Percentiles rank a stretch among this genome's conserved stretches.
phyloP scores from a whole-genome alignment of 2,797 vertebrate species.

The Perodicticus potto region DNA sequence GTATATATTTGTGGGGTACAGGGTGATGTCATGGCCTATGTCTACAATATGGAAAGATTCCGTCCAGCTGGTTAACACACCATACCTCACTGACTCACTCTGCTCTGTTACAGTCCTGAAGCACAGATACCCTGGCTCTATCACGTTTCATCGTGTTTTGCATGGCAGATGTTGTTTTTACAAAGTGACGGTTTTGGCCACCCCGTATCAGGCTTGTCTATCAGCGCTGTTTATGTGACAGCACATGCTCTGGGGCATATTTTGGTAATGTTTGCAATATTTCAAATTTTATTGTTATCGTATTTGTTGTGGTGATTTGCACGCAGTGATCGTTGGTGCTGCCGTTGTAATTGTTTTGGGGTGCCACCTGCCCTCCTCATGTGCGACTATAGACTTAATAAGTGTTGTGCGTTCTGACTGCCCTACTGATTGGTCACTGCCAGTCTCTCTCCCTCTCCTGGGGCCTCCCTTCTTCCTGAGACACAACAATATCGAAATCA shows the following conservation, averaged over 20 bases:
- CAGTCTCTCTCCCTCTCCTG: not conserved
- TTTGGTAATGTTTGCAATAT: not conserved
- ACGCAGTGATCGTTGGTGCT: not conserved
- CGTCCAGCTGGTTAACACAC: not conserved
- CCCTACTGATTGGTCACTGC: too few relatives aligned
- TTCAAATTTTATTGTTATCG: not conserved
- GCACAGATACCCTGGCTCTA: not conserved
- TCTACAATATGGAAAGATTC: not conserved
- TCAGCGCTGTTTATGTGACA: not conserved
- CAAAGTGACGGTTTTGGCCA: not conserved
- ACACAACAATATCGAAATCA: not conserved
- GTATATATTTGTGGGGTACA: not conserved
- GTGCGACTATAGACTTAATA: not conserved
- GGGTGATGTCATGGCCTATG: not conserved
- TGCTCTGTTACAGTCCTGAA: not conserved
- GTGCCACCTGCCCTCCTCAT: too few relatives aligned
- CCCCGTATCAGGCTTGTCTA: not conserved
- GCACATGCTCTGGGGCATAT: not conserved
- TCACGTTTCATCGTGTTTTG: not conserved
- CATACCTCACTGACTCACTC: not conserved
- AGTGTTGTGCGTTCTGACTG: too few relatives aligned
- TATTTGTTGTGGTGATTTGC: not conserved
- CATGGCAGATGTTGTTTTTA: accelerated
- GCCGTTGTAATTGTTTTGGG: not conserved
- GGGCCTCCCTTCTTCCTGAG: not conserved